Base-by-base conservation (phyloP, 2,888 invertebrate genomes). In the Onchidella celtica region DNA sequence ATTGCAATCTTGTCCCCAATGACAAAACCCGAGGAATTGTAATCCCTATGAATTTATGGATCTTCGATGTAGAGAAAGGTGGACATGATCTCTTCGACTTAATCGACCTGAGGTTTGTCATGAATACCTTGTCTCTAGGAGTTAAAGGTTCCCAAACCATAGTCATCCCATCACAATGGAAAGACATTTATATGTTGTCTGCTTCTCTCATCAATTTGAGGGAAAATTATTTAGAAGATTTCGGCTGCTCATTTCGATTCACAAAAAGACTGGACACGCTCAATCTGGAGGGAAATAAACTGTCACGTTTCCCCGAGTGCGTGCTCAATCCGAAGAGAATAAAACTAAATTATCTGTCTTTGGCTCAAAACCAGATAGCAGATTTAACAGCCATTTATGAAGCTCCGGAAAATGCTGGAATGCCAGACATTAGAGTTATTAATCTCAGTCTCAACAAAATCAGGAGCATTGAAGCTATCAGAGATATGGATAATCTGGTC, bases 31-130 rank as follows among this genome's bases (percentile, higher is more conserved):
- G n/a, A 34, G 17, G 14, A 0, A 29, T 69, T 3, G 24, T 47
- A 27, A 70, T 81, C 29, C 81, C 81, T 4, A 76, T 81, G 81
- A 81, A 81, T 61, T 40, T 75, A 69, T 81, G 81, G 81, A 81
- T 81, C 24, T 1, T 75, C 24, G 69, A 75, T 34, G 38, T 74
- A 9, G 55, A 57, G 11, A 66, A 38, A 36, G 68, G 59, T 32
- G 81, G 75, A 6, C 32, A 27, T 11, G 47, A 76, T 69, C 9
- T 76, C 6, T 34, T 81, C 11, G 57, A 76, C 2, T 6, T 47
- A 4, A 38, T 69, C 0, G 69, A 81, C 24, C 47, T 81, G 9
- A 59, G 47, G 17, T 81, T 34, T 47, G 76, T 70, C 4, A 75
- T 69, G 69, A 81, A 81, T 38, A 81, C 81, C 14, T 17, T 81